Evolutionary conservation across 2,113 vertebrate genomes (phyloP).

Genomic region (Cynocephalus volans): DNA sequence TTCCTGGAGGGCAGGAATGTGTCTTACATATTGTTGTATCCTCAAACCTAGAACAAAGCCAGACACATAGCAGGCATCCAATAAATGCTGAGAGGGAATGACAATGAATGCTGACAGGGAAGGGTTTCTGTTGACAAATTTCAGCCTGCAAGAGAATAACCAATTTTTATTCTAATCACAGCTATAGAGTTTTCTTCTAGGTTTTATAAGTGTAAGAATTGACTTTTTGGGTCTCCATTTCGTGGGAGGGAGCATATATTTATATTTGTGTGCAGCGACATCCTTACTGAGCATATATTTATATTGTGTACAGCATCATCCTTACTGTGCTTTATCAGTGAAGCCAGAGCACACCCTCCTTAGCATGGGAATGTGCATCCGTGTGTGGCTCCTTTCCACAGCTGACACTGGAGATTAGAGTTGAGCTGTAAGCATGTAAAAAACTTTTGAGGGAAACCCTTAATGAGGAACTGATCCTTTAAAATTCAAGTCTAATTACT

Average conservation of each 20-base stretch:
- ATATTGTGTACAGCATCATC: neutral
- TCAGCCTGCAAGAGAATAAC: neutral
- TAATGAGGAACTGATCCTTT: slow-evolving; percentile 88
- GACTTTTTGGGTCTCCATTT: slow-evolving; percentile 23
- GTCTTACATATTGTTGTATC: neutral
- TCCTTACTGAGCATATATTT: slow-evolving; percentile 51
- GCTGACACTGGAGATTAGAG: slow-evolving; percentile 86
- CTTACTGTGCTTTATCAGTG: slow-evolving; percentile 61
- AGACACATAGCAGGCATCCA: neutral
- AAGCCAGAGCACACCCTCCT: slow-evolving; percentile 25
- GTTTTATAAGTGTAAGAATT: neutral
- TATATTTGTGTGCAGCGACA: slow-evolving; percentile 3
- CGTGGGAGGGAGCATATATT: neutral
- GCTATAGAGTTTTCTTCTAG: slow-evolving; percentile 4
- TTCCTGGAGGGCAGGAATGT: neutral
- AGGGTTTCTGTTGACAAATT: neutral
- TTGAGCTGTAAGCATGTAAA: slow-evolving; percentile 84
- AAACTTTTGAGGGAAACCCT: slow-evolving; percentile 87
- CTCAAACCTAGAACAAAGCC: neutral
- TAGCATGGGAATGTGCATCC: slow-evolving; percentile 37
- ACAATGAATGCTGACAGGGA: neutral
- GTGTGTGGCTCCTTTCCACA: slow-evolving; percentile 72
- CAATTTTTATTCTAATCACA: neutral
- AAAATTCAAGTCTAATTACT: slow-evolving; percentile 89
- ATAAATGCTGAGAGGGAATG: neutral